Percentiles rank a stretch among this genome's conserved stretches.
phyloP scores from a whole-genome alignment of 2,888 invertebrate species.

The Entomobrya proxima region DNA sequence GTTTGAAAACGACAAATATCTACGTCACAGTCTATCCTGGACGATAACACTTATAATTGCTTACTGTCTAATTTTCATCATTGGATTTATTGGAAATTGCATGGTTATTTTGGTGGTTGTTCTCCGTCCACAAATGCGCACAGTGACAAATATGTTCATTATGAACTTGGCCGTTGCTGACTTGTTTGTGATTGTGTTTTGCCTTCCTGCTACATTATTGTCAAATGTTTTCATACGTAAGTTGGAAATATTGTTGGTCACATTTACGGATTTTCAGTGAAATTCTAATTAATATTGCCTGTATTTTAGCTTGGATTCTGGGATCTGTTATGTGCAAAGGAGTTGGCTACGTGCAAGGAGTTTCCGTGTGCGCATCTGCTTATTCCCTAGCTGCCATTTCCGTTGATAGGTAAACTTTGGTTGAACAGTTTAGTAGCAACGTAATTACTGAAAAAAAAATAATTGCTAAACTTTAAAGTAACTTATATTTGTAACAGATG shows the following conservation, averaged over 20 bases:
- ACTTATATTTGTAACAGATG: no score
- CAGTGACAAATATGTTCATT: constrained; percentile 79
- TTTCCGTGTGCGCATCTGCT: constrained; percentile 79
- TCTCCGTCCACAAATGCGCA: constrained; percentile 76
- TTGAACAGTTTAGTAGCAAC: no score
- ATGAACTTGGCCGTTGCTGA: constrained; percentile 76
- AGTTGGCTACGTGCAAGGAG: constrained; percentile 79
- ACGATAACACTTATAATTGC: constrained; percentile 76
- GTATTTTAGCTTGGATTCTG: constrained; percentile 78
- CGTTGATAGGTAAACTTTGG: constrained; percentile 76
- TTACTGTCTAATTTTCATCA: constrained; percentile 76
- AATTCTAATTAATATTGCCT: neutral
- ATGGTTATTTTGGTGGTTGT: constrained; percentile 75
- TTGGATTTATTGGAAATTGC: constrained; percentile 76
- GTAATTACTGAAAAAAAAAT: no score
- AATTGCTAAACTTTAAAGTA: no score
- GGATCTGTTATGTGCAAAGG: constrained; percentile 79
- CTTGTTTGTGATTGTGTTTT: constrained; percentile 79
- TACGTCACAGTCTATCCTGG: constrained; percentile 76
- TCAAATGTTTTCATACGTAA: constrained; percentile 78
- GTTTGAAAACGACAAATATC: neutral
- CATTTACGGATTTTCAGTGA: no score
- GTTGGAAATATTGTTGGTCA: no score
- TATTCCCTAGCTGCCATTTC: constrained; percentile 79
- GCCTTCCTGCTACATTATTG: constrained; percentile 78